Conservation (phyloP, 2,113 vertebrate species). For the Geococcyx californianus region DNA sequence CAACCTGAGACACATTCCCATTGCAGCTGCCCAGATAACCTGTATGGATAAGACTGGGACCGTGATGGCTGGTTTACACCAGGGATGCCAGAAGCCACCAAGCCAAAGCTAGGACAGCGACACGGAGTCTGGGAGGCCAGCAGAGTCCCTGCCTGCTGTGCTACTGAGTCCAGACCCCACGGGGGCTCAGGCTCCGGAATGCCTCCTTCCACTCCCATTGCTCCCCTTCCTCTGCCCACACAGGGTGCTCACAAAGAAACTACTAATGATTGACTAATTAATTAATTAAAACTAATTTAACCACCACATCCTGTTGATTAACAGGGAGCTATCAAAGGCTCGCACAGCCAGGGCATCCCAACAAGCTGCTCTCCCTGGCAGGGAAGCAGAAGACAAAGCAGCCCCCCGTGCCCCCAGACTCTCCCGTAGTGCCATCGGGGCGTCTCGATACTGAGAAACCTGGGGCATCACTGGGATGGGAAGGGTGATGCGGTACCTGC, state of each 20-base stretch:
- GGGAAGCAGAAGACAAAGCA: neutral
- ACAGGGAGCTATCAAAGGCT: neutral
- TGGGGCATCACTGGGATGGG: accelerated
- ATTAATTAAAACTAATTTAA: neutral
- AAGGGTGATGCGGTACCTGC: neutral
- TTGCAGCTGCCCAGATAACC: neutral
- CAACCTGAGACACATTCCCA: accelerated
- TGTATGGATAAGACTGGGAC: accelerated
- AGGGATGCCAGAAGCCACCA: accelerated
- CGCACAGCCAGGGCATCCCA: neutral
- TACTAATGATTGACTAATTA: neutral
- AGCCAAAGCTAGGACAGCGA: accelerated
- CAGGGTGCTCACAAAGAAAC: neutral
- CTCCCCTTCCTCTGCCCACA: neutral
- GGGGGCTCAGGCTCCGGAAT: neutral
- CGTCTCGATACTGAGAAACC: neutral
- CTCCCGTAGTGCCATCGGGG: accelerated
- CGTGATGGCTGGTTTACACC: accelerated
- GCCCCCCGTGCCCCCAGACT: neutral
- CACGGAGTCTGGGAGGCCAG: neutral
- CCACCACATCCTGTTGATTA: neutral
- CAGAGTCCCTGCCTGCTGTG: accelerated
- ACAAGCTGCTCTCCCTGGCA: accelerated
- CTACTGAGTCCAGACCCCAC: accelerated
- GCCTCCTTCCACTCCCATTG: neutral